Evolutionary conservation across 2,113 vertebrate genomes (phyloP), one percentile per base, ranked within the genome.

Genomic region (Callipepla squamata): DNA sequence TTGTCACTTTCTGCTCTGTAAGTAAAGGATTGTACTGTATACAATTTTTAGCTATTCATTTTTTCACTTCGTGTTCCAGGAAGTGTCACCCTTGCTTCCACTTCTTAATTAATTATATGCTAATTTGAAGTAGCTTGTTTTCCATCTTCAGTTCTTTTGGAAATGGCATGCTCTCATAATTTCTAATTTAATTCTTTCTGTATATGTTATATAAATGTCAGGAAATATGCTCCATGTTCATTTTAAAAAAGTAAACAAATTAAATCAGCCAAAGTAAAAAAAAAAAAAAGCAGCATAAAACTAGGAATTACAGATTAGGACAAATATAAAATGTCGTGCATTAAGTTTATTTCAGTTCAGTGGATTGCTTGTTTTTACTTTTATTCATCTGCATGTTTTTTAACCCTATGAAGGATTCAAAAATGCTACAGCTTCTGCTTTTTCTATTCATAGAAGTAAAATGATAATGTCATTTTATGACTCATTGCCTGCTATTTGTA

Each of bases 161-260:
- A 87, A 92, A 63, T 1, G 0, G 17, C 30, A 50, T 17, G 23
- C 45, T 67, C 30, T 50, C 62, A 72, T 75, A 0, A 85, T 61
- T 94, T 86, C 66, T 87, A 68, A 81, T 84, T 86, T 93, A 47
- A 16, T 81, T 78, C 14, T 79, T 18, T 93, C 44, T 36, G 40
- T 62, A 7, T 58, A 51, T 44, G 10, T 63, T 89, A 26, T 30
- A 28, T 47, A 86, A 86, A 40, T 58, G 1, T 61, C 81, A 36
- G 44, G 20, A 80, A 96, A 40, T 57, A 30, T 51, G 17, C 51
- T 48, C 18, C 44, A 89, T 38, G 18, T 68, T 81, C 32, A 61
- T 81, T 83, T 63, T 25, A 57, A 93, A 93, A 92, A 80, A 80
- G 20, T 36, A 90, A 90, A 69, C 23, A 75, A 83, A 65, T 69